These are phyloP conservation scores for Drosophila chauvacae DNA, from an alignment of 1,140 invertebrate species.

Conservation along the genomic window DNA sequence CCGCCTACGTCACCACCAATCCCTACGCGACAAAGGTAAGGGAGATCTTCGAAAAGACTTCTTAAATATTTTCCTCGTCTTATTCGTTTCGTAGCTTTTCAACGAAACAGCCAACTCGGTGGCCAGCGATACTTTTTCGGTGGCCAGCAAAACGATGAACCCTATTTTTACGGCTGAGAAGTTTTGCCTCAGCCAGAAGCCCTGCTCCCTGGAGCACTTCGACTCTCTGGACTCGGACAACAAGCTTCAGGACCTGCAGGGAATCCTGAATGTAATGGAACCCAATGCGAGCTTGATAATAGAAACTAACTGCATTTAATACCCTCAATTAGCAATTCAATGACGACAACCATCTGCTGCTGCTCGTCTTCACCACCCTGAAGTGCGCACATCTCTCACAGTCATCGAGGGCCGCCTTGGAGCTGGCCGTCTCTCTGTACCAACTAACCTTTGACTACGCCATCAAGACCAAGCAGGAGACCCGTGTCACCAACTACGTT, in stretches of 20 bases:
- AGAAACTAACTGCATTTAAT: neutral
- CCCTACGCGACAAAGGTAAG: conserved; percentile 64
- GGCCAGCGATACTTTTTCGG: conserved; percentile 51
- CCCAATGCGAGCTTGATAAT: neutral
- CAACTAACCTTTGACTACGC: conserved; percentile 87
- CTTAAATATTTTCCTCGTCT: neutral
- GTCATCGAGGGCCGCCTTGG: conserved; percentile 86
- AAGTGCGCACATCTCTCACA: conserved; percentile 87
- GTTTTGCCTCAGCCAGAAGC: conserved; percentile 74
- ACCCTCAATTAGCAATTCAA: conserved; percentile 63
- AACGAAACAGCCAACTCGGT: conserved; percentile 42
- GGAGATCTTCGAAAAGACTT: neutral
- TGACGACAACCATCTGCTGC: conserved; percentile 84
- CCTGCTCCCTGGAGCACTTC: conserved; percentile 69
- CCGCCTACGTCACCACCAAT: conserved; percentile 69
- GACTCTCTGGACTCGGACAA: conserved; percentile 58
- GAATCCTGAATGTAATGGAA: conserved; percentile 72
- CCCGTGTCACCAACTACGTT: conserved; percentile 87
- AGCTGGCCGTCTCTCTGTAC: conserved; percentile 86
- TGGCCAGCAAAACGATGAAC: conserved; percentile 18
- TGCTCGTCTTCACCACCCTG: conserved; percentile 86
- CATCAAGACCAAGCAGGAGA: conserved; percentile 83
- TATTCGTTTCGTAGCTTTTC: conserved; percentile 34
- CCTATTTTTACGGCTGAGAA: conserved; percentile 45
- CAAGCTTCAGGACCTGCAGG: conserved; percentile 79